Percentiles rank a stretch among this genome's conserved stretches.
phyloP scores from a whole-genome alignment of 2,113 vertebrate species.

The Elanus axillaris region DNA sequence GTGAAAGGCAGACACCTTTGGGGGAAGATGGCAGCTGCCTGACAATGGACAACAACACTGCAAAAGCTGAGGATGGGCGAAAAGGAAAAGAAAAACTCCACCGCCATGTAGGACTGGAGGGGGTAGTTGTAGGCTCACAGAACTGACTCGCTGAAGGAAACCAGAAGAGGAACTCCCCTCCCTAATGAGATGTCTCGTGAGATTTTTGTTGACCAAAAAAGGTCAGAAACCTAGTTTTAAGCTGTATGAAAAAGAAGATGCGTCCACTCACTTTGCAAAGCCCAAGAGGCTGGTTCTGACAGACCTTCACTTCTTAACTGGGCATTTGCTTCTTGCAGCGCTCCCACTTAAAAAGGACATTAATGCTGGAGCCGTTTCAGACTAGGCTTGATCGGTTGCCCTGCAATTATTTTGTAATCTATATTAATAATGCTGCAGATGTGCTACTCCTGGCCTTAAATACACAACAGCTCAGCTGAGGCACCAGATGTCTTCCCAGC shows the following conservation, averaged over 20 bases:
- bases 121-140: not conserved
- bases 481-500: conserved; percentile 28
- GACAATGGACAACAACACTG: not conserved
- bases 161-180: not conserved
- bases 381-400: not conserved
- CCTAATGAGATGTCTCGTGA: not conserved
- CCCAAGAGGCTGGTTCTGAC: not conserved
- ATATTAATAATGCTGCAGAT: not conserved
- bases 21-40: not conserved
- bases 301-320: not conserved
- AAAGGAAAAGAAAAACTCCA: not conserved
- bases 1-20: not conserved
- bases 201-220: not conserved
- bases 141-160: not conserved
- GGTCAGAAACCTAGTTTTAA: not conserved
- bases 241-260: not conserved
- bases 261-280: not conserved
- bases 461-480: not conserved
- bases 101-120: fast-evolving
- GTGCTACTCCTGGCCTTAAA: not conserved
- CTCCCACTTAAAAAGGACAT: not conserved
- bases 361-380: not conserved
- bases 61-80: not conserved
- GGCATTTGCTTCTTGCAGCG: not conserved
- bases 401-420: not conserved